Base-by-base conservation (phyloP, 2,888 invertebrate species). In the Seira ritae region DNA sequence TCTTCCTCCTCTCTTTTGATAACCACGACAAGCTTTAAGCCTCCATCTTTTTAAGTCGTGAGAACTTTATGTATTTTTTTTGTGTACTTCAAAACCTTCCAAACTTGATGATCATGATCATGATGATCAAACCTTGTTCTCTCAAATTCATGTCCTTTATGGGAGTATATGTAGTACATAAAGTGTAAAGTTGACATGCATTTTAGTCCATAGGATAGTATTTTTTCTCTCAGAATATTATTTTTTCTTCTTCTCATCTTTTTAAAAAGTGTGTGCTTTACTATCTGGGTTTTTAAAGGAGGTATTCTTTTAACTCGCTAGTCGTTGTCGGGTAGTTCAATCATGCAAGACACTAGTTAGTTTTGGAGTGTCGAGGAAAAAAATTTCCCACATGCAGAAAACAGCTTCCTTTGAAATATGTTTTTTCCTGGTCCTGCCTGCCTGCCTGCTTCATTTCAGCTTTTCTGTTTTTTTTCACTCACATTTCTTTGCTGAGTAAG, bases 331-430 rank as follows among this genome's bases (percentile, higher is more conserved):
- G n/a, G n/a, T 20, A 60, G 12, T 60, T 19, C 31, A 73, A 23
- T 20, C 12, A n/a, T 24, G 31, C n/a, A 4, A 23, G 23, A 65
- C 37, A 73, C 37, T 62, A 71, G 71, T 73, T 73, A 62, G 73
- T 73, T 55, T 75, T 71, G 22, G 24, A 79, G 71, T 23, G 74
- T n/a, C n/a, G n/a, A n/a, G n/a, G n/a, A n/a, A n/a, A n/a, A n/a
- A 65, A 80, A 75, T 80, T 80, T 81, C 76, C 75, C 81, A 81
- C 76, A 76, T 81, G 75, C 71, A 75, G 75, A 42, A 12, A 42
- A 42, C 12, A 42, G 4, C 42, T 8, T 42, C 12, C 42, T 42
- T 42, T 12, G 12, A 42, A 42, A 42, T 42, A 42, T 62, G 37
- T 62, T 65, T 15, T 50, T 24, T 65, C 31, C 46, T 50, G 67